These are phyloP conservation scores for Falco berigora DNA, from an alignment of 2,797 vertebrate species.

Conservation along the genomic window DNA sequence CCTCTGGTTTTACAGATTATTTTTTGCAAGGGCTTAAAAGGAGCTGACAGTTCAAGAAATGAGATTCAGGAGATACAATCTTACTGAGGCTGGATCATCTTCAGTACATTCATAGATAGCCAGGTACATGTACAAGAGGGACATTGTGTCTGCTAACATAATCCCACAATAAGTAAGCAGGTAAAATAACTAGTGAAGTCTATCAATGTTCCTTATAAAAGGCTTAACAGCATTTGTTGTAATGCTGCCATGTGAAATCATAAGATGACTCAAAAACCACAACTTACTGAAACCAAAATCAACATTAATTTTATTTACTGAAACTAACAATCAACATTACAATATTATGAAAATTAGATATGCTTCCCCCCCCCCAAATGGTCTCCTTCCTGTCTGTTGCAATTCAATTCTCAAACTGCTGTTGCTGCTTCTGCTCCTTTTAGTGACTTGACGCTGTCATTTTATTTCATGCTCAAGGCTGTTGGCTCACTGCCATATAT, in stretches of 20 bases:
- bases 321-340: conserved; percentile 48
- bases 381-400: conserved; percentile 46
- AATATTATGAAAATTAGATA: neutral
- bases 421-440: conserved; percentile 5
- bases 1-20: neutral
- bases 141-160: neutral
- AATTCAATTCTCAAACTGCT: conserved; percentile 42
- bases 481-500: neutral
- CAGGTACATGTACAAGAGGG: neutral
- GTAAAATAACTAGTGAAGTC: neutral
- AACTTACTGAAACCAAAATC: conserved; percentile 50
- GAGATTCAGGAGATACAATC: neutral
- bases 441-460: neutral
- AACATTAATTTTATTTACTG: conserved; percentile 29
- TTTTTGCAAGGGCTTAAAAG: neutral
- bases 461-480: conserved; percentile 21
- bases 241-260: neutral
- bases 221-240: neutral
- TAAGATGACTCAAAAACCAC: neutral
- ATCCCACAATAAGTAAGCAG: neutral
- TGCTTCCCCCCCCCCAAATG: neutral
- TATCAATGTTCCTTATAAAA: neutral
- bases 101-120: neutral
- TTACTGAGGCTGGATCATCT: neutral
- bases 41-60: neutral